phyloP scores from a whole-genome alignment of 2,888 invertebrate species.

The Poecilus cupreus region DNA sequence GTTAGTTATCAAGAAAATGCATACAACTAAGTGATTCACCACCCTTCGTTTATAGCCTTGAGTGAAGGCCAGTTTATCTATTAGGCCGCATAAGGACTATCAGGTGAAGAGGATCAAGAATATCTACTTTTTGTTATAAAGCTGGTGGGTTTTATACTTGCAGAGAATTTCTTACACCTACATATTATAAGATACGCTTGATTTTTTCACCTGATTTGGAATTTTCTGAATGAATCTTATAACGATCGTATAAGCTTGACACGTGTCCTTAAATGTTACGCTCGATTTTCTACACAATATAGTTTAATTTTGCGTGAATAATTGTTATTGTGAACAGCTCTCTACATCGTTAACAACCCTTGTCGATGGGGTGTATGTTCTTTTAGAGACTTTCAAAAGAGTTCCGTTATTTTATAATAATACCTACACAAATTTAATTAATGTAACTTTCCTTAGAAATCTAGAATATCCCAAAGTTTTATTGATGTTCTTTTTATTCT shows the following conservation, averaged over 20 bases:
- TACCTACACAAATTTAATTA: background rate
- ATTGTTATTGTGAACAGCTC: slow-evolving; percentile 44
- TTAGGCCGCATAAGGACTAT: no score
- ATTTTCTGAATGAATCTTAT: slow-evolving; percentile 7
- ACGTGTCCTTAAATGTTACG: slow-evolving; percentile 41
- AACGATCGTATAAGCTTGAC: slow-evolving; percentile 20
- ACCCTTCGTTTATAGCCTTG: no score
- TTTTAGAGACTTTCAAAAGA: background rate
- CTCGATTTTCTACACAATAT: slow-evolving; percentile 45
- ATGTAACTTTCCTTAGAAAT: background rate
- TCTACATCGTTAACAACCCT: slow-evolving; percentile 12
- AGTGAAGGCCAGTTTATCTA: no score
- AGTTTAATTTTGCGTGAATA: slow-evolving; percentile 52
- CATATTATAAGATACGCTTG: slow-evolving; percentile 41
- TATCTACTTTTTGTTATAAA: background rate
- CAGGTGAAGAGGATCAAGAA: background rate
- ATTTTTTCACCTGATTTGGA: slow-evolving; percentile 6
- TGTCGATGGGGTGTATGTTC: slow-evolving; percentile 21
- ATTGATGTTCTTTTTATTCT: background rate
- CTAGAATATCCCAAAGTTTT: background rate
- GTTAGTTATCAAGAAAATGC: no score
- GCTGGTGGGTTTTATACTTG: background rate
- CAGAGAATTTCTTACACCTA: slow-evolving; percentile 13
- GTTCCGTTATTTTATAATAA: slow-evolving; percentile 36
- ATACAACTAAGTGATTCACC: no score